Conservation (phyloP, 1,140 invertebrate species). For the Drosophila hydei region DNA sequence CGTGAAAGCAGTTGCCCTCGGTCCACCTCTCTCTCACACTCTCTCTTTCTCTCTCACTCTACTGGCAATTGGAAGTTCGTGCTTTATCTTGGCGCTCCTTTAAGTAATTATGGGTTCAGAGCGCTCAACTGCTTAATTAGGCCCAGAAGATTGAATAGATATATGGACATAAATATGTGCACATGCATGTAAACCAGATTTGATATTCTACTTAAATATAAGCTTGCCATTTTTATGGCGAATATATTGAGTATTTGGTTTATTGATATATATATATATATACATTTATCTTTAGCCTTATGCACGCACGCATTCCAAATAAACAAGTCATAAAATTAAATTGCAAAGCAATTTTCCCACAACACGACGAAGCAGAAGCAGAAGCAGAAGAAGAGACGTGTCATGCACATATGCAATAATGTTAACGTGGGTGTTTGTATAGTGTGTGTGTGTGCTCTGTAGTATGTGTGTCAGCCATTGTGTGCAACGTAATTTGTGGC, state of each 20-base stretch:
- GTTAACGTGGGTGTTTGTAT: constrained; percentile 7
- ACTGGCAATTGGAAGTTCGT: constrained; percentile 47
- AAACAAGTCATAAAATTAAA: constrained; percentile 60
- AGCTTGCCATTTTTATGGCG: not conserved
- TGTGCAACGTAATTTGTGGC: constrained; percentile 73
- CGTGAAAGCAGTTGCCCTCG: constrained; percentile 14
- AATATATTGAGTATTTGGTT: constrained; percentile 27
- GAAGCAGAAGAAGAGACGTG: constrained; percentile 33
- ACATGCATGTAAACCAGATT: constrained; percentile 6
- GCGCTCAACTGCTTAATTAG: constrained; percentile 76
- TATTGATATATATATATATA: constrained; percentile 10
- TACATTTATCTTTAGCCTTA: constrained; percentile 20
- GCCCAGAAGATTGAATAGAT: constrained; percentile 25
- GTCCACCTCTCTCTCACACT: not conserved
- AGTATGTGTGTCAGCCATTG: constrained; percentile 52
- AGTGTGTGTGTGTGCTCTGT: constrained; percentile 22
- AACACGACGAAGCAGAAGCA: constrained; percentile 11
- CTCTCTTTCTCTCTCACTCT: not conserved
- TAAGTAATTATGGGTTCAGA: constrained; percentile 76
- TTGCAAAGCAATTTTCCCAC: constrained; percentile 45
- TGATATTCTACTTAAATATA: not conserved
- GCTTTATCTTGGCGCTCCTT: constrained; percentile 67
- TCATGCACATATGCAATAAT: constrained; percentile 46
- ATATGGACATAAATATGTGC: not conserved
- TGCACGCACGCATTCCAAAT: constrained; percentile 43